Evolutionary conservation across 2,113 vertebrate genomes (phyloP), one percentile per base, ranked within the genome.

Genomic region (Hyperopisus bebe): DNA sequence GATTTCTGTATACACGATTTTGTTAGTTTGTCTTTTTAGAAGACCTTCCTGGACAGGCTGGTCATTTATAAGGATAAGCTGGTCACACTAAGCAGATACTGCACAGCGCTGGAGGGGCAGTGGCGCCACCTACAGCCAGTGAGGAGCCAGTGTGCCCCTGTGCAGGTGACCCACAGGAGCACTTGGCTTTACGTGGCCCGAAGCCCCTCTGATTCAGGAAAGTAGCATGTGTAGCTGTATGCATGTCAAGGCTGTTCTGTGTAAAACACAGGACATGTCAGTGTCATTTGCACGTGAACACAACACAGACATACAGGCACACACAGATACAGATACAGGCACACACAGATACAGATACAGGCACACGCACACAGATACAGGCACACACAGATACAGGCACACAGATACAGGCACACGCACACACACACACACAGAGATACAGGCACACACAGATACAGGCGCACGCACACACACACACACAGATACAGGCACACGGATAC

Each of bases 51-150:
- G 95, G 66, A 74, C 31, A 89, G 88, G 42, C 21, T 84, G 51
- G 77, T 84, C 77, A 53, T 84, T 84, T 62, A 83, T 10, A 84
- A 95, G 94, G 94, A 91, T 94, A 89, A 91, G 93, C 92, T 95
- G 92, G 94, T 95, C 94, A 96, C 96, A 94, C 95, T 96, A 96
- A 94, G 94, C 93, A 88, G 94, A 96, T 95, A 93, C 91, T 42
- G 51, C 50, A 84, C 31, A 39, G 70, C 31, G 4, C 35, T 77
- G 70, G 21, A 77, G 70, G 35, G 31, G 10, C 31, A 77, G 70
- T 77, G 70, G 70, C 35, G 1, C 35, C 70, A 39, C 70, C 70
- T 77, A 35, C 27, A 17, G 27, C 31, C 31, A 17, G 27, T 15
- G 70, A 4, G 7, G 70, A 35, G 27, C 70, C 70, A 31, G 31